Evolutionary conservation across 2,888 invertebrate genomes (phyloP), one percentile per base, ranked within the genome.

Genomic region (Minunthozetes semirufus): DNA sequence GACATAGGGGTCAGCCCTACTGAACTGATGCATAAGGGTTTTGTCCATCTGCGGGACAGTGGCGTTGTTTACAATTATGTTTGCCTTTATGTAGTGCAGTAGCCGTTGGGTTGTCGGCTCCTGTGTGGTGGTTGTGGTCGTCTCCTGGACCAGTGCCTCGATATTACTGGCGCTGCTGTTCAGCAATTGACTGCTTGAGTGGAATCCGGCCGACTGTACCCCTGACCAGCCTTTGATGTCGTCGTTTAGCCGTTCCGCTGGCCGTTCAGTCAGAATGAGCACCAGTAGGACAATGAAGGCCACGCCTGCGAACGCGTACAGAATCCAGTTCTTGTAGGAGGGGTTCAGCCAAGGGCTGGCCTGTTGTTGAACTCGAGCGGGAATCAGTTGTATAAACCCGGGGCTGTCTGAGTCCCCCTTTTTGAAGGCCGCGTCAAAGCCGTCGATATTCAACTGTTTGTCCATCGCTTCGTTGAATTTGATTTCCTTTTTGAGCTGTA

Each of bases 381-480:
- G 56, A 5, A 56, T 9, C 6, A 56, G 11, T 13, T 25, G 9
- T 11, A 56, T 1, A 56, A 56, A 25, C 9, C 22, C 19, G 2
- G 22, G 4, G 56, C 25, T 50, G 19, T 50, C 50, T n/a, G 50
- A 2, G 17, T 4, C n/a, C 3, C 50, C 50, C n/a, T 50, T 50
- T 50, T 5, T 50, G 50, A 50, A 50, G 50, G 50, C 22, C 56
- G 22, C 56, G 56, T 56, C 11, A 11, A 25, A 25, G 25, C 22
- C 13, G 0, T 11, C 13, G 0, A 22, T 50, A 9, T 56, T 56
- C 56, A 25, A 11, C 25, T 56, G 19, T 25, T 56, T 56, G 25
- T 56, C 56, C 25, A 56, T 25, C 25, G 22, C 56, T 56, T 56
- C 56, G 56, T 56, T 56, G 56, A 56, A 25, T 56, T 56, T 22